These are phyloP conservation scores for Corticium candelabrum DNA, from an alignment of 37 sponge, comb jelly and placozoan species.

Conservation along the genomic window DNA sequence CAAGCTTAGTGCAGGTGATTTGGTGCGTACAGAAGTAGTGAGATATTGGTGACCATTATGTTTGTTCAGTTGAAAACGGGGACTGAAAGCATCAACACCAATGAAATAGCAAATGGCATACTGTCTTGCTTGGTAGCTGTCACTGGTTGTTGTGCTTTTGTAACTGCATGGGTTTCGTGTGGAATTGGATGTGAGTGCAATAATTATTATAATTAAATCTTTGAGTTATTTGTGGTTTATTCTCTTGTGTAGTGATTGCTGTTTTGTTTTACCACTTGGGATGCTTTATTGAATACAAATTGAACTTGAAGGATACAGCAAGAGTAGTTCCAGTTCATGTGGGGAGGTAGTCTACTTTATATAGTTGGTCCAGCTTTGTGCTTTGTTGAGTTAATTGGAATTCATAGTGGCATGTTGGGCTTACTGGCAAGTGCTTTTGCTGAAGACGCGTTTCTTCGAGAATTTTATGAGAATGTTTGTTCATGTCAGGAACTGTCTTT, in stretches of 20 bases:
- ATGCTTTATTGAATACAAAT: conserved; percentile 61
- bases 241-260: conserved; percentile 20
- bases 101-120: conserved; percentile 86
- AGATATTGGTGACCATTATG: neutral
- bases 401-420: neutral
- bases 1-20: conserved; percentile 13
- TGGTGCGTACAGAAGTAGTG: neutral
- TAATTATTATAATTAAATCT: too few relatives aligned
- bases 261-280: conserved; percentile 85
- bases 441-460: neutral
- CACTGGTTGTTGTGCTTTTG: conserved; percentile 73
- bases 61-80: conserved; percentile 29
- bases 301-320: conserved; percentile 73
- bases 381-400: neutral
- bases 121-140: conserved; percentile 84
- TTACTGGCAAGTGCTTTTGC: neutral
- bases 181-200: too few relatives aligned
- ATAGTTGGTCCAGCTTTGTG: neutral
- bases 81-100: conserved; percentile 63
- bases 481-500: too few relatives aligned
- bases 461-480: neutral
- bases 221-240: too few relatives aligned
- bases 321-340: conserved; percentile 77
- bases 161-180: conserved; percentile 10
- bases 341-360: neutral